Evolutionary conservation across 2,888 invertebrate genomes (phyloP).

Genomic region (Cistogaster globosa): DNA sequence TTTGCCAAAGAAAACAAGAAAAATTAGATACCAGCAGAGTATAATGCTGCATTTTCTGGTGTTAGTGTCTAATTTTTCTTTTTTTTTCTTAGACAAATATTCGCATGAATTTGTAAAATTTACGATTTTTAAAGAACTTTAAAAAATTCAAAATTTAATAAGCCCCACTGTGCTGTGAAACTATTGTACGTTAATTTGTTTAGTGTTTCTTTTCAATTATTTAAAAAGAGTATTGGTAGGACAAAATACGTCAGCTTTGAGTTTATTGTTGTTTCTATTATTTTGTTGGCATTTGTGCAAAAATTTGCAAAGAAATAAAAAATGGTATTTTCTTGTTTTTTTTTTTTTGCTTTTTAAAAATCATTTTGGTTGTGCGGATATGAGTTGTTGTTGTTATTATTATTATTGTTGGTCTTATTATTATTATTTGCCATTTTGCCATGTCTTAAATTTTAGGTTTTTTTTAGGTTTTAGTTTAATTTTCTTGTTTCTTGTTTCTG

Average conservation of each 20-base stretch:
- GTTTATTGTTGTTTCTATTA: conserved; percentile 27
- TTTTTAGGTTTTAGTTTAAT: conserved; percentile 14
- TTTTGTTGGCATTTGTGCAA: conserved; percentile 51
- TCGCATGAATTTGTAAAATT: too few species aligned
- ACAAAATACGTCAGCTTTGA: conserved; percentile 58
- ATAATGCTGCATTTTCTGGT: too few species aligned
- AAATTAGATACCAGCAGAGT: too few species aligned
- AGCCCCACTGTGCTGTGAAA: background rate
- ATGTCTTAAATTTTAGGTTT: conserved; percentile 24
- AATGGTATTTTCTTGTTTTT: too few species aligned
- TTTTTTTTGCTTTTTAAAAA: conserved; percentile 43
- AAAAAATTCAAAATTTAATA: too few species aligned
- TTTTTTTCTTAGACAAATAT: too few species aligned
- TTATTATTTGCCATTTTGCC: conserved; percentile 26
- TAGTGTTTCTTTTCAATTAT: background rate
- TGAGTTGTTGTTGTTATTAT: conserved; percentile 32
- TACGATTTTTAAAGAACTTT: too few species aligned
- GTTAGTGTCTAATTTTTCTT: too few species aligned
- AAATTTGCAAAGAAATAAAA: conserved; percentile 26
- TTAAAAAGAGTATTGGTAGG: background rate
- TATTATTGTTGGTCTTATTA: conserved; percentile 14
- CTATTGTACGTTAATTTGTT: too few species aligned
- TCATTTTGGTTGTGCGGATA: conserved; percentile 51
- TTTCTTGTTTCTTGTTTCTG: conserved; percentile 6
- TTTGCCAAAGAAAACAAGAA: too few species aligned